Evolutionary conservation across 2,113 vertebrate species (phyloP).

Genomic region (Sardina pilchardus): DNA sequence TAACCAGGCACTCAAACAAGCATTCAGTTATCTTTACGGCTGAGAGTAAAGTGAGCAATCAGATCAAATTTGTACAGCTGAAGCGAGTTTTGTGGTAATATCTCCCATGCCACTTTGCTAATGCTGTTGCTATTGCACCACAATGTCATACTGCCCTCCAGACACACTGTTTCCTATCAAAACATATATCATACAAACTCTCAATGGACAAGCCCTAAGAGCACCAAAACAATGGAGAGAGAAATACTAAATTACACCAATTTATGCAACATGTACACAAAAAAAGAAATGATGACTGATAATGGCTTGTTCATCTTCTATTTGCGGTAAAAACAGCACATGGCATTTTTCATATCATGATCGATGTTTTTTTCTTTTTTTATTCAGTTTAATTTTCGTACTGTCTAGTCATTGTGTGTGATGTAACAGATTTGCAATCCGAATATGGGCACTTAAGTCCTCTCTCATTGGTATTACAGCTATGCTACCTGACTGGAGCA

Average conservation of each 20-base stretch:
- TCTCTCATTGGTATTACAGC: neutral
- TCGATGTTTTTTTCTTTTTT: neutral
- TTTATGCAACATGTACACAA: too few relatives aligned
- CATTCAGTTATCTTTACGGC: too few relatives aligned
- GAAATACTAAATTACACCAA: neutral
- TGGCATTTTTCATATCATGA: neutral
- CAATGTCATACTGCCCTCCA: too few relatives aligned
- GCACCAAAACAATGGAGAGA: neutral
- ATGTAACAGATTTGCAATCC: neutral
- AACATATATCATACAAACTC: neutral
- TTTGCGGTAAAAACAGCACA: neutral
- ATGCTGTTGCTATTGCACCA: too few relatives aligned
- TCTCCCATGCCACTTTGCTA: too few relatives aligned
- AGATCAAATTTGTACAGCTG: too few relatives aligned
- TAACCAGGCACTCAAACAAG: too few relatives aligned
- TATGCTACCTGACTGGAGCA: neutral
- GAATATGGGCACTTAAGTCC: neutral
- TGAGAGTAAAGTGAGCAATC: too few relatives aligned
- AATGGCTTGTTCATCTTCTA: neutral
- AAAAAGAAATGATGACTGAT: too few relatives aligned
- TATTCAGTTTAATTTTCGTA: neutral
- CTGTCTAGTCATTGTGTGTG: neutral
- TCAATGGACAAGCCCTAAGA: too few relatives aligned
- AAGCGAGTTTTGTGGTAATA: too few relatives aligned
- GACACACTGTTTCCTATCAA: neutral